Conservation (phyloP, 2,888 invertebrate species). For the Mythimna albipuncta region DNA sequence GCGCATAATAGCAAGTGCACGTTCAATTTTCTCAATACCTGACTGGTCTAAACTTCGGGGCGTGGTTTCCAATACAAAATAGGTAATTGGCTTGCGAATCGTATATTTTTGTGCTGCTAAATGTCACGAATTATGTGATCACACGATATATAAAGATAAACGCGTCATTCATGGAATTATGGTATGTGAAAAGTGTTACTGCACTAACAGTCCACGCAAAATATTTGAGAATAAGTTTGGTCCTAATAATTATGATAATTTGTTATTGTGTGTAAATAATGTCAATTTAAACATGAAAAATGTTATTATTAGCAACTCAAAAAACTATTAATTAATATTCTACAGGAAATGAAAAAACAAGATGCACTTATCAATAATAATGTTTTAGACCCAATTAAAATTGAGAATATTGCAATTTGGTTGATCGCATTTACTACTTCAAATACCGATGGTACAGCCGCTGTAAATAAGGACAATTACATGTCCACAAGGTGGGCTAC, state of each 20-base stretch:
- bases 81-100: constrained; percentile 50
- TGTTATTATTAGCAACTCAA: background rate
- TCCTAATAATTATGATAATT: background rate
- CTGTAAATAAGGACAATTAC: constrained; percentile 48
- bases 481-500: constrained; percentile 67
- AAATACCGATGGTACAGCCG: constrained; percentile 18
- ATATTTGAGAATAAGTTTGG: background rate
- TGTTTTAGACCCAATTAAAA: constrained; percentile 35
- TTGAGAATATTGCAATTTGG: constrained; percentile 23
- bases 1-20: constrained; percentile 39
- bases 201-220: background rate
- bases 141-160: constrained; percentile 48
- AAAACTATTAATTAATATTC: constrained; percentile 9
- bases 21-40: constrained; percentile 49
- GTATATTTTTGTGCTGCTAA: constrained; percentile 52
- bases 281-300: background rate
- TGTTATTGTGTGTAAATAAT: background rate
- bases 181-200: constrained; percentile 6
- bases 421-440: constrained; percentile 5
- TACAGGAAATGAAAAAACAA: constrained; percentile 26
- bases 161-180: constrained; percentile 34
- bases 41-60: constrained; percentile 58
- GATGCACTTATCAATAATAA: constrained; percentile 12
- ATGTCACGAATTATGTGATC: constrained; percentile 54
- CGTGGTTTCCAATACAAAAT: constrained; percentile 62